phyloP scores from a whole-genome alignment of 2,888 invertebrate species.

The Chesias legatella region DNA sequence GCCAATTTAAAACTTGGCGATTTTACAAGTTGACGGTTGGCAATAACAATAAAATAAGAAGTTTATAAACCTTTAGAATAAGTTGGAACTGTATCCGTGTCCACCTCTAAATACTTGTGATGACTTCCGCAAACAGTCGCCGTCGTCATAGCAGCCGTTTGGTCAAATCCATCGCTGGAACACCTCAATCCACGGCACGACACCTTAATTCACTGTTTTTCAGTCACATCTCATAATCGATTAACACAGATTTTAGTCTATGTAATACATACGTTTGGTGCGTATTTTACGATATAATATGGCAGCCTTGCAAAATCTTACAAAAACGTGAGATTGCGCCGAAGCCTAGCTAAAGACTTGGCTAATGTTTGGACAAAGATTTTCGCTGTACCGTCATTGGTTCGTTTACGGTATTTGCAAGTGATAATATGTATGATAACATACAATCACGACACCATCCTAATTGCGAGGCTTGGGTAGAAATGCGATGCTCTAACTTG shows the following conservation, averaged over 20 bases:
- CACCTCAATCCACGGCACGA: slow-evolving; percentile 2
- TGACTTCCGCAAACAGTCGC: slow-evolving; percentile 28
- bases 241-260: not conserved
- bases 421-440: slow-evolving; percentile 53
- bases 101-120: slow-evolving; percentile 23
- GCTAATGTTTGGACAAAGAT: slow-evolving; percentile 36
- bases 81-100: too few species aligned
- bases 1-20: too few species aligned
- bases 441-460: slow-evolving; percentile 32
- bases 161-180: slow-evolving; percentile 18
- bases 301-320: not conserved
- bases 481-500: slow-evolving; percentile 3
- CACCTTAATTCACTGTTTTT: slow-evolving; percentile 1
- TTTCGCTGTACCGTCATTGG: slow-evolving; percentile 40
- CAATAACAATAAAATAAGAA: too few species aligned
- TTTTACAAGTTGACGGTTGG: too few species aligned
- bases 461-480: slow-evolving; percentile 27
- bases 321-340: slow-evolving; percentile 15
- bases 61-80: too few species aligned
- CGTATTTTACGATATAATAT: not conserved
- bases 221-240: slow-evolving; percentile 4
- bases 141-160: slow-evolving; percentile 20
- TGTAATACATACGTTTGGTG: too few species aligned
- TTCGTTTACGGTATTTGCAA: slow-evolving; percentile 40
- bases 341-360: slow-evolving; percentile 21